phyloP scores from a whole-genome alignment of 2,797 vertebrate genomes.

The Pempheris klunzingeri region DNA sequence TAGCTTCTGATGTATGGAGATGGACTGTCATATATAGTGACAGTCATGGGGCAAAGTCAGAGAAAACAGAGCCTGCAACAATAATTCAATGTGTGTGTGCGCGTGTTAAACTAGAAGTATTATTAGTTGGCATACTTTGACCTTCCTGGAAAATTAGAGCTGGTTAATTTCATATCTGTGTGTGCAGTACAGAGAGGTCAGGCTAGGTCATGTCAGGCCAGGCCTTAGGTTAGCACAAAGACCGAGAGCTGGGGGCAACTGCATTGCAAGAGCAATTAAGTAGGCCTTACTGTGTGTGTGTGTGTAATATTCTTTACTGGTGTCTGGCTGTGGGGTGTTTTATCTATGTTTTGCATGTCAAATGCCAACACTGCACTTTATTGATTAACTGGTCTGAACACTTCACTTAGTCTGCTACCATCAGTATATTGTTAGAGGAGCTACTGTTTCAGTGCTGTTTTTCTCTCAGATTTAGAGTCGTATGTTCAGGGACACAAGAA shows the following conservation, averaged over 20 bases:
- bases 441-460: too few species aligned
- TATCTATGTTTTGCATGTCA: not conserved
- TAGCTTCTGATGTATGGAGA: not conserved
- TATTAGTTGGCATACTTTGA: not conserved
- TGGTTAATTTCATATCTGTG: not conserved
- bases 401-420: not conserved
- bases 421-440: too few species aligned
- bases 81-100: not conserved
- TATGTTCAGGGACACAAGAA: constrained; percentile 82
- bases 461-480: constrained; percentile 64
- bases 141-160: not conserved
- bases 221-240: constrained; percentile 7
- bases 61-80: too few species aligned
- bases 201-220: not conserved
- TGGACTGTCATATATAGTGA: not conserved
- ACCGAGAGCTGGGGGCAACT: not conserved
- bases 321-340: not conserved
- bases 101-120: not conserved
- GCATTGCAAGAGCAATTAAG: too few species aligned
- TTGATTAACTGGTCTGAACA: not conserved
- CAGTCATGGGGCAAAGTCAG: not conserved
- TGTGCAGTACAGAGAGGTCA: not conserved
- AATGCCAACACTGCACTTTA: not conserved
- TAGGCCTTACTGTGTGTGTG: too few species aligned
- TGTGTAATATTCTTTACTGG: not conserved